Percentiles rank a stretch among this genome's conserved stretches.
phyloP scores from a whole-genome alignment of 2,797 vertebrate species.

The Sebastes goodei region DNA sequence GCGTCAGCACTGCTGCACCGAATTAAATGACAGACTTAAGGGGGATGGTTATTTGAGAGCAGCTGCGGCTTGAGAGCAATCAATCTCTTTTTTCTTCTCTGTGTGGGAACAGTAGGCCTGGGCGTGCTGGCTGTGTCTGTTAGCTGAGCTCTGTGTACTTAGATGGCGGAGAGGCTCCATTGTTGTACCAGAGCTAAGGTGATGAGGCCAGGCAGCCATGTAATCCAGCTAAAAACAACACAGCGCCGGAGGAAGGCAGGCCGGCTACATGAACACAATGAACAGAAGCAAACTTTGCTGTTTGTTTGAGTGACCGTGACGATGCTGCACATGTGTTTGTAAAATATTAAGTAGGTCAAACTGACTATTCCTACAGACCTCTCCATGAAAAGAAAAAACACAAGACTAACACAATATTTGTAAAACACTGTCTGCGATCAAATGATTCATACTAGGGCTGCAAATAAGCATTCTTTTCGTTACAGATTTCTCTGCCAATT shows the following conservation, averaged over 20 bases:
- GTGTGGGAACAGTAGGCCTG: constrained; percentile 69
- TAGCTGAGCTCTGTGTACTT: constrained; percentile 74
- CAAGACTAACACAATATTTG: not conserved
- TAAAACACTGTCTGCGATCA: not conserved
- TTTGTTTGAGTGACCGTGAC: not conserved
- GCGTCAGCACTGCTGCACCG: constrained; percentile 61
- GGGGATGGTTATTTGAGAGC: constrained; percentile 68
- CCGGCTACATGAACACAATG: constrained; percentile 19
- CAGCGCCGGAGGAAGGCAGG: constrained; percentile 31
- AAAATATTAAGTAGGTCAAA: constrained; percentile 3
- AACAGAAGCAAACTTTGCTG: constrained; percentile 15
- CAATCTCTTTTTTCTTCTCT: constrained; percentile 44
- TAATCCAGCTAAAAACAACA: constrained; percentile 79
- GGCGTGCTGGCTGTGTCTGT: constrained; percentile 53
- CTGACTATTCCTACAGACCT: not conserved
- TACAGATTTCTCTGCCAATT: not conserved
- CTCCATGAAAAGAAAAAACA: not conserved
- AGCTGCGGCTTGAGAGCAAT: constrained; percentile 61
- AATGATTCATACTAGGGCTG: not conserved
- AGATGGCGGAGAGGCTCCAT: constrained; percentile 68
- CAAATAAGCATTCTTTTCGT: not conserved
- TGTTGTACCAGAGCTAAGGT: constrained; percentile 74
- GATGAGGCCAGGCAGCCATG: constrained; percentile 83
- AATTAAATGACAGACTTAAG: constrained; percentile 66
- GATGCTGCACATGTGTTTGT: constrained; percentile 8